A percentile compares a stretch with the other conserved stretches of the same genome.
phyloP scores from a whole-genome alignment of 2,113 vertebrate genomes.

The Seriola aureovittata region DNA sequence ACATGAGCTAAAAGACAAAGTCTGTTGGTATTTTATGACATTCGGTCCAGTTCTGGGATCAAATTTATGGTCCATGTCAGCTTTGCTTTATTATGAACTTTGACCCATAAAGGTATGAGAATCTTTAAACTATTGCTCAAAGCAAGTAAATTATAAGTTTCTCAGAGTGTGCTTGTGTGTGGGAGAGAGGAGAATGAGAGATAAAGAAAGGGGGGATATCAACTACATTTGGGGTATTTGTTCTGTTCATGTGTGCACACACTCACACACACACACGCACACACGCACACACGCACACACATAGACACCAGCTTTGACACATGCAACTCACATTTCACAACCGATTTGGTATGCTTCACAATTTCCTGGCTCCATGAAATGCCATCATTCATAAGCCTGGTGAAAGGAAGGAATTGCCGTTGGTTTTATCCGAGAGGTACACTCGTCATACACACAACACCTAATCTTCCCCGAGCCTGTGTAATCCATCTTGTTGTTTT shows the following conservation, averaged over 20 bases:
- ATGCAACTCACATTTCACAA: slow-evolving; percentile 65
- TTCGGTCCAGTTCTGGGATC: slow-evolving; percentile 18
- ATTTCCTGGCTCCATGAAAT: slow-evolving; percentile 63
- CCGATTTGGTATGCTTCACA: slow-evolving; percentile 59
- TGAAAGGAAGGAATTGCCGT: slow-evolving; percentile 45
- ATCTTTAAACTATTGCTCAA: slow-evolving; percentile 45
- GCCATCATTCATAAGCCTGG: slow-evolving; percentile 56
- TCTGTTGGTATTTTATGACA: slow-evolving; percentile 13
- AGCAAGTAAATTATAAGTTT: slow-evolving; percentile 49
- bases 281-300: slow-evolving; percentile 17
- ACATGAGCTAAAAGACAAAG: neutral
- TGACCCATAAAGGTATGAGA: slow-evolving; percentile 48
- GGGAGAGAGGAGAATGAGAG: slow-evolving; percentile 10
- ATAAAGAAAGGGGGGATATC: neutral
- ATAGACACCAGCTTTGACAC: slow-evolving; percentile 40
- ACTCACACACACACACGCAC: neutral
- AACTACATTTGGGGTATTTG: slow-evolving; percentile 23
- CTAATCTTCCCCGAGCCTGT: slow-evolving; percentile 53
- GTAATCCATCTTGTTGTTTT: slow-evolving; percentile 71
- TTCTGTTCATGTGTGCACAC: neutral
- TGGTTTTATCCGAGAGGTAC: slow-evolving; percentile 46
- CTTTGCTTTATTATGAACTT: slow-evolving; percentile 61
- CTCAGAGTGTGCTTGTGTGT: slow-evolving; percentile 13
- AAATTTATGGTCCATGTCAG: slow-evolving; percentile 46
- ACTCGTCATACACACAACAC: slow-evolving; percentile 39